Evolutionary conservation across 2,888 invertebrate genomes (phyloP), one percentile per base, ranked within the genome.

Genomic region (Aphidius colemani): DNA sequence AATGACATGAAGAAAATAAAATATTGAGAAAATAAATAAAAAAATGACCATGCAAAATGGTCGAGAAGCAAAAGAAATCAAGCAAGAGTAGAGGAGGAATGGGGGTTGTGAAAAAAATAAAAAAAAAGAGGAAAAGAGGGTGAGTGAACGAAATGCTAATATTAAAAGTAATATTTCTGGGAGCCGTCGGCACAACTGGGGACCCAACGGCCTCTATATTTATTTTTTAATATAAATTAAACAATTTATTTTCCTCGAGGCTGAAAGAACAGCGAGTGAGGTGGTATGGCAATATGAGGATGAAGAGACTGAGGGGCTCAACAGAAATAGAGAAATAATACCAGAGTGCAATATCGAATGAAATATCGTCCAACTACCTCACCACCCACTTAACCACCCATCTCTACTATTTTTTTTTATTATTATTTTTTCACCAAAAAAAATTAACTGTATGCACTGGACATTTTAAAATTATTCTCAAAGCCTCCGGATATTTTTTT

Each of bases 171-270:
- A 81, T 81, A 81, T 81, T 81, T 81, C 80, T 80, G 75, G 46
- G 74, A 72, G 75, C 79, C 79, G 80, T 78, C 80, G 77, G 78
- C 77, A 75, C 75, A 79, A 69, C 67, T 70, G 72, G 68, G 69
- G 69, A 64, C 66, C 69, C 68, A 65, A 59, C 66, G 64, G 61
- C 61, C 67, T 70, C 70, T 71, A 71, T 73, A 72, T 75, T 82
- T 82, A 81, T 81, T 81, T 46, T 82, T 82, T 82, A 82, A 82
- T 82, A 80, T 82, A 84, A 84, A 84, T 84, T 84, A 84, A 83
- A 84, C 84, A 84, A 85, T 85, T 85, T 84, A 83, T 84, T 85
- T 84, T 83, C 82, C 80, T 69, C 67, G 66, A 57, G 83, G 78
- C 68, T 66, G 67, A 61, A 63, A 63, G 55, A 64, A 60, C 70